Base-by-base conservation (phyloP, 1,140 invertebrate species). In the Ruditapes philippinarum region DNA sequence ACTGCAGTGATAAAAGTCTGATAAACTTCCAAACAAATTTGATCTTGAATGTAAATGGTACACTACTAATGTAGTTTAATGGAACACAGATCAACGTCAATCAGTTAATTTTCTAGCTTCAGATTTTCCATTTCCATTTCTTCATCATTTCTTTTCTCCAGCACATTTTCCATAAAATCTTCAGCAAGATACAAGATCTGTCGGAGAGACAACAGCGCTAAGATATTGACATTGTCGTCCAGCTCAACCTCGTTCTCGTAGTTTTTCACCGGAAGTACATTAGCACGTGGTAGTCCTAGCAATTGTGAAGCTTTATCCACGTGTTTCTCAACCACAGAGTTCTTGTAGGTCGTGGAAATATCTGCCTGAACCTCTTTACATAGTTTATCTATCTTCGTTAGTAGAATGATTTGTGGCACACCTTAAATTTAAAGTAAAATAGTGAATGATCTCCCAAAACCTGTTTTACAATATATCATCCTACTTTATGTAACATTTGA, bases 341-440 rank as follows among this genome's bases (percentile, higher is more conserved):
- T 74, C 28, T 57, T 38, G 42, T 73, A 89, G 22, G 82, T 31
- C 0, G 4, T 74, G 0, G 54, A 25, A 12, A 68, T 28, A 42
- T 89, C 54, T 14, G 38, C 49, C 0, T 54, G 45, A 17, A 83
- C 62, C 1, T 82, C n/a, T 17, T 65, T 57, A 49, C 51, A 54
- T 22, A 54, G 19, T 54, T 81, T 70, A 19, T 88, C 78, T 25
- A 88, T 45, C 62, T 88, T 88, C 19, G 86, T 81, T 25, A 88
- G 33, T 22, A 88, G 40, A 33, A 88, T 40, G n/a, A 81, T 28
- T 36, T 82, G 79, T 54, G 76, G 78, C 36, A 88, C 60, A 42
- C 60, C 85, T 88, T 38, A 0, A n/a, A 57, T 17, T 14, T 1
- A 14, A n/a, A 45, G 5, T 7, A 45, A 45, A 45, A n/a, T n/a